phyloP scores from a whole-genome alignment of 2,113 vertebrate species.

The Crotalus tigris region DNA sequence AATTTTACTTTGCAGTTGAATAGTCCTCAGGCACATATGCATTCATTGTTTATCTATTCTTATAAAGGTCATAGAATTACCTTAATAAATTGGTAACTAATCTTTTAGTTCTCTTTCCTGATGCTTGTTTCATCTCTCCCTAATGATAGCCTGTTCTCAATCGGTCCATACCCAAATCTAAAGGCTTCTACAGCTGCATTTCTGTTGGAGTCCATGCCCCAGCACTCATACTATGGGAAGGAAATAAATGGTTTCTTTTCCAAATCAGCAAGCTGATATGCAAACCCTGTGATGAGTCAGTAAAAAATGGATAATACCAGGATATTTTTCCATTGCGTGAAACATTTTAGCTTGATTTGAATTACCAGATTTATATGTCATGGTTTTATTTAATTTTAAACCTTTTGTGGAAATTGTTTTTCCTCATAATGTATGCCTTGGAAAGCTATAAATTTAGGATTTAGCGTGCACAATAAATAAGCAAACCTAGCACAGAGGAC shows the following conservation, averaged over 20 bases:
- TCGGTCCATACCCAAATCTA: background rate
- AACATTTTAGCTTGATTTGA: background rate
- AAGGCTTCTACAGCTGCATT: background rate
- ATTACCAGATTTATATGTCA: background rate
- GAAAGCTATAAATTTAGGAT: conserved; percentile 34
- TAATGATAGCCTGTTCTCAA: background rate
- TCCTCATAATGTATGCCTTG: conserved; percentile 19
- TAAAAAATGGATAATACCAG: background rate
- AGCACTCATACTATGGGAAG: background rate
- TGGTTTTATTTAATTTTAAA: background rate
- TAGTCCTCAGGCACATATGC: background rate
- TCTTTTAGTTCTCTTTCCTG: background rate
- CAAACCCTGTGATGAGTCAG: background rate
- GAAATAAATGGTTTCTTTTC: background rate
- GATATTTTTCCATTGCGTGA: background rate
- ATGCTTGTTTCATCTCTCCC: background rate
- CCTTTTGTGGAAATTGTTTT: background rate
- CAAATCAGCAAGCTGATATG: background rate
- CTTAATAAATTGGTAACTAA: background rate
- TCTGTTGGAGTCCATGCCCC: background rate
- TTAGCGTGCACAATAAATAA: conserved; percentile 25
- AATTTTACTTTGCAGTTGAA: background rate
- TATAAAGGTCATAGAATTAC: background rate
- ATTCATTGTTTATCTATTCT: background rate
- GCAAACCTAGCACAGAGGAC: background rate